Conservation (phyloP, 2,888 invertebrate species). For the Odontomyia ornata region DNA sequence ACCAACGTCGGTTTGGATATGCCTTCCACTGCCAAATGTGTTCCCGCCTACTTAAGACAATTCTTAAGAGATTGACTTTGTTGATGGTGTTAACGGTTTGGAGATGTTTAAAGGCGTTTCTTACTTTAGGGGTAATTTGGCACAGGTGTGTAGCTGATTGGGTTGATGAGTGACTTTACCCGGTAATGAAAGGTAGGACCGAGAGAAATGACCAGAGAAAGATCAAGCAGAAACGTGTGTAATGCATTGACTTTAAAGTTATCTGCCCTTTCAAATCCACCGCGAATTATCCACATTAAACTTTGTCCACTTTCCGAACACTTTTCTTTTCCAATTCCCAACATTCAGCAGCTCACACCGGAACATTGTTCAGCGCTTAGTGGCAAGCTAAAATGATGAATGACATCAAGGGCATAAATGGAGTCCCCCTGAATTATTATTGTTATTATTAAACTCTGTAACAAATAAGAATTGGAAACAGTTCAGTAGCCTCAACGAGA, state of each 20-base stretch:
- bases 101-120: neutral
- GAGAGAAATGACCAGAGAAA: no score
- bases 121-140: neutral
- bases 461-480: conserved; percentile 17
- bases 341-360: conserved; percentile 16
- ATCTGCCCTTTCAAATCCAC: no score
- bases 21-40: neutral
- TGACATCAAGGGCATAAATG: conserved; percentile 15
- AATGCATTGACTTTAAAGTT: no score
- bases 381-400: conserved; percentile 30
- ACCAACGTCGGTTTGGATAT: neutral
- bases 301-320: neutral
- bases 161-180: no score
- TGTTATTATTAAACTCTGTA: conserved; percentile 3
- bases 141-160: neutral
- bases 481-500: conserved; percentile 31
- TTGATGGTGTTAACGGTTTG: neutral
- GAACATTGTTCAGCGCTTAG: conserved; percentile 17
- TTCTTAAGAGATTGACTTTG: neutral
- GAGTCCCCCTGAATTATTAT: neutral
- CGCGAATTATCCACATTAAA: neutral
- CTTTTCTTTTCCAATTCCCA: neutral
- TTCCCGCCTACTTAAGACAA: conserved; percentile 16
- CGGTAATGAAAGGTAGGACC: no score
- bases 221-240: no score